A percentile compares a stretch with the other conserved stretches of the same genome.
Conservation (phyloP, 2,797 vertebrate genomes). For the Naso thynnoides region DNA sequence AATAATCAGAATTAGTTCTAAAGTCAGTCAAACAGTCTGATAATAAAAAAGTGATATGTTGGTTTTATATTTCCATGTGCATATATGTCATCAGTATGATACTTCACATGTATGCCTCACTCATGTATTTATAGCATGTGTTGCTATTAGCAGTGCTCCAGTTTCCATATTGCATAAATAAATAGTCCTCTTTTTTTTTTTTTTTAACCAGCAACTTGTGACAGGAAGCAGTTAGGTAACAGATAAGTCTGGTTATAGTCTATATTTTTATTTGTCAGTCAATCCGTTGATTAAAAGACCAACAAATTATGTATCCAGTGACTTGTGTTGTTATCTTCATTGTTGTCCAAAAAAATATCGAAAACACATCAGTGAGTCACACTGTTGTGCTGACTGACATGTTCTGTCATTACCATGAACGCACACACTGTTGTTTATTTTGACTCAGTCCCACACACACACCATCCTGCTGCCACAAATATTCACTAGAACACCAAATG, state of each 20-base stretch:
- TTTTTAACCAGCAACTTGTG: not conserved
- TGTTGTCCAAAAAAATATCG: no score
- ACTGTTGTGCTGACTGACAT: no score
- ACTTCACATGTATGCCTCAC: not conserved
- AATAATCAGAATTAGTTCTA: not conserved
- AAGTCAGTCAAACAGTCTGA: not conserved
- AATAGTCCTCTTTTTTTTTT: not conserved
- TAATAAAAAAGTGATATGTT: not conserved
- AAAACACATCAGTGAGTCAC: no score
- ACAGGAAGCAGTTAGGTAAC: not conserved
- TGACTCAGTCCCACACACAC: no score
- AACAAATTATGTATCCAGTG: not conserved
- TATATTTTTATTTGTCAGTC: not conserved
- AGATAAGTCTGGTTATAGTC: no score
- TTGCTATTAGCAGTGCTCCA: constrained; percentile 25
- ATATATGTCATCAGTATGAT: not conserved
- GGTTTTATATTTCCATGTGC: not conserved
- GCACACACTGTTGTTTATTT: no score
- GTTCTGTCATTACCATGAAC: no score
- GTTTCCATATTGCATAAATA: not conserved
- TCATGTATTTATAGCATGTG: constrained; percentile 20
- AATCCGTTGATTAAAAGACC: not conserved
- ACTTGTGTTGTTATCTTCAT: no score
- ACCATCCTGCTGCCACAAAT: no score
- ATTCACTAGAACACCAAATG: no score